Conservation (phyloP, 2,888 invertebrate species). For the Patella caerulea region DNA sequence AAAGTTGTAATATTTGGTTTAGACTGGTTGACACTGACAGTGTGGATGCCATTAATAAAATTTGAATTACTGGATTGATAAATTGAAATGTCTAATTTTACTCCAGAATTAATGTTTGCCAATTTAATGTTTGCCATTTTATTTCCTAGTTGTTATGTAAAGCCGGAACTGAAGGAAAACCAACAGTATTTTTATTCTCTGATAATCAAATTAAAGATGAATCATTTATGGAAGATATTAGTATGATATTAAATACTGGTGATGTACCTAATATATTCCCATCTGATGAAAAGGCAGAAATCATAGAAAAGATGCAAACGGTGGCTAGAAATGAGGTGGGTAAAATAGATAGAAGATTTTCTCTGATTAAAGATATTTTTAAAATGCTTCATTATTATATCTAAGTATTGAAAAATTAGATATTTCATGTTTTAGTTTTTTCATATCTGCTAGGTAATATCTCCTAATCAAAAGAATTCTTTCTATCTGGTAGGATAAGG, state of each 20-base stretch:
- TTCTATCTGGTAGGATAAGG: too few species aligned
- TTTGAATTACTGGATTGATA: too few species aligned
- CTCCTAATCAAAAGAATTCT: too few species aligned
- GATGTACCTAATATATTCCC: conserved; percentile 72
- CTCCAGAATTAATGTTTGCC: neutral
- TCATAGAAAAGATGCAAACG: conserved; percentile 72
- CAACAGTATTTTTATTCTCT: conserved; percentile 71
- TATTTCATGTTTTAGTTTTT: too few species aligned
- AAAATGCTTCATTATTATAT: too few species aligned
- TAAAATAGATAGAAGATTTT: neutral
- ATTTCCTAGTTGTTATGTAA: conserved; percentile 66
- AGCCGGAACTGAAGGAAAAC: conserved; percentile 70
- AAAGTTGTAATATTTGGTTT: too few species aligned
- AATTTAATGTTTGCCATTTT: neutral
- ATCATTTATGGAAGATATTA: conserved; percentile 72
- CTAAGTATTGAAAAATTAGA: too few species aligned
- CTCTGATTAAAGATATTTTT: too few species aligned
- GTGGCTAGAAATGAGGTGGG: conserved; percentile 69
- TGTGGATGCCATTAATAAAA: too few species aligned
- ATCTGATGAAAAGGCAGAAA: conserved; percentile 72
- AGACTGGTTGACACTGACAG: too few species aligned
- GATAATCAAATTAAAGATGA: conserved; percentile 73
- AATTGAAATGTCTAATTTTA: too few species aligned
- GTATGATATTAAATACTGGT: conserved; percentile 72
- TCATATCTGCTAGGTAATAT: too few species aligned